Evolutionary conservation across 1,140 invertebrate species (phyloP).

Genomic region (Colletes gigas): DNA sequence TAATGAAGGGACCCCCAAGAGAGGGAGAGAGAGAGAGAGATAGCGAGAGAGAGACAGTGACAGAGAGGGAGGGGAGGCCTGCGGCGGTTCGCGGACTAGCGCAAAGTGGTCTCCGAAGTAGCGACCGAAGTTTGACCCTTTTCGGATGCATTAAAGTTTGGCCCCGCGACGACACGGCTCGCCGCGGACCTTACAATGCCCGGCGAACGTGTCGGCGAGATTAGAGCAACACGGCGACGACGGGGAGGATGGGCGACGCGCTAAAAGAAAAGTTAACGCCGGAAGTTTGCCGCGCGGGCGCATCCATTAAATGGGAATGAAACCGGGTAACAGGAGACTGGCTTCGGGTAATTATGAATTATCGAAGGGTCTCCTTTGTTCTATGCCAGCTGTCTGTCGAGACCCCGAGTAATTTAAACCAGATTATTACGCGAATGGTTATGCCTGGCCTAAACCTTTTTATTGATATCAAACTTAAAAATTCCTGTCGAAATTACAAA

Average conservation of each 20-base stretch:
- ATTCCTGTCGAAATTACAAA: too few species aligned
- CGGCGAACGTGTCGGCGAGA: conserved; percentile 33
- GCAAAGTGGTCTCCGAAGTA: conserved; percentile 61
- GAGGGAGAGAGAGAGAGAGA: neutral
- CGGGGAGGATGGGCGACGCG: neutral
- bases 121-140: conserved; percentile 63
- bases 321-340: conserved; percentile 10
- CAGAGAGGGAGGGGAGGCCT: neutral
- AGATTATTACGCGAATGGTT: neutral
- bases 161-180: conserved; percentile 43
- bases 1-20: conserved; percentile 52
- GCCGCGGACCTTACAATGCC: conserved; percentile 41
- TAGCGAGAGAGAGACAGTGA: neutral
- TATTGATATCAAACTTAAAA: too few species aligned
- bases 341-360: conserved; percentile 33
- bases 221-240: conserved; percentile 8
- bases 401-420: conserved; percentile 16
- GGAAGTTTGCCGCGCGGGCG: conserved; percentile 52
- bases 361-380: conserved; percentile 16
- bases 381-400: neutral
- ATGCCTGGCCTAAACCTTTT: too few species aligned
- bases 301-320: conserved; percentile 41
- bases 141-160: conserved; percentile 67
- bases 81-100: conserved; percentile 38
- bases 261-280: conserved; percentile 48